Percentiles rank a stretch among this genome's conserved stretches.
phyloP scores from a whole-genome alignment of 1,140 invertebrate species.

The Trissolcus basalis region DNA sequence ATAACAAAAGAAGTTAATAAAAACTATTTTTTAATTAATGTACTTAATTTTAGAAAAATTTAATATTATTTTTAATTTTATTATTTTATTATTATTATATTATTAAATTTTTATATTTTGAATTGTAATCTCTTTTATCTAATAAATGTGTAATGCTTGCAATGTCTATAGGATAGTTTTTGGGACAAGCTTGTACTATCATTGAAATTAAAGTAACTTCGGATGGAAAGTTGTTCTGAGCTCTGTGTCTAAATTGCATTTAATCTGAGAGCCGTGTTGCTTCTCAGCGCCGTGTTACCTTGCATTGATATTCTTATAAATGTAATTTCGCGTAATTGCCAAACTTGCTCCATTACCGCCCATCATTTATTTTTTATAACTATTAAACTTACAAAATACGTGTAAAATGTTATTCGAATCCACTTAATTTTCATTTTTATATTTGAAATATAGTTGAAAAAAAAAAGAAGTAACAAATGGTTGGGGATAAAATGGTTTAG shows the following conservation, averaged over 20 bases:
- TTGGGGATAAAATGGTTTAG: neutral
- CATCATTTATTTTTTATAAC: conserved; percentile 13
- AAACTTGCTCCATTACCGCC: conserved; percentile 14
- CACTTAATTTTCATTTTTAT: too few species aligned
- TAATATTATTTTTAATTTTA: too few species aligned
- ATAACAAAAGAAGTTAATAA: too few species aligned
- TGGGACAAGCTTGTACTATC: conserved; percentile 9
- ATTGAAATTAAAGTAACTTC: conserved; percentile 15
- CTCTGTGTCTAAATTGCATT: conserved; percentile 28
- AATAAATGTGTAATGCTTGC: too few species aligned
- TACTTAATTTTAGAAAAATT: too few species aligned
- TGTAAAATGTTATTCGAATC: too few species aligned
- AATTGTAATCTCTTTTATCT: too few species aligned
- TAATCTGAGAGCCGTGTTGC: conserved; percentile 21
- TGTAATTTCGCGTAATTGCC: conserved; percentile 30
- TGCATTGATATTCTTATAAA: conserved; percentile 37
- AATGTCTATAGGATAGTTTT: conserved; percentile 11
- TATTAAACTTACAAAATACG: too few species aligned
- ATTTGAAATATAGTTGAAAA: too few species aligned
- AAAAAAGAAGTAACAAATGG: neutral
- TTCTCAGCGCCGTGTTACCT: conserved; percentile 21
- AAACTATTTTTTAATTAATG: too few species aligned
- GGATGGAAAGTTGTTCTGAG: conserved; percentile 15
- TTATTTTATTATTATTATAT: too few species aligned
- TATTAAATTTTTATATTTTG: too few species aligned